Evolutionary conservation across 2,113 vertebrate species (phyloP).

Genomic region (Vulpes ferrilata): DNA sequence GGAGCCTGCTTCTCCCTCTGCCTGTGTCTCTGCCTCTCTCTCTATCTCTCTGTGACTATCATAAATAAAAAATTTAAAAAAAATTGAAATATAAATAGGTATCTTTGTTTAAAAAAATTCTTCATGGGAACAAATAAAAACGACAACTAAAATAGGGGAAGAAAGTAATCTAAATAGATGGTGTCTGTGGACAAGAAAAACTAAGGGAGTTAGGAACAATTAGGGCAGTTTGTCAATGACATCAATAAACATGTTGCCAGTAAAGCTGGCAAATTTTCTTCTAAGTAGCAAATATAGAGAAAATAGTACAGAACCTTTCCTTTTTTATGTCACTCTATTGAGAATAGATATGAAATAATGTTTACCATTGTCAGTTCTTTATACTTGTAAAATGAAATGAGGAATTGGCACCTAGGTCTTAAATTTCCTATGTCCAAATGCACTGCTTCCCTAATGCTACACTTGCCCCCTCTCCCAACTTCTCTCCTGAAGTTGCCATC

Average conservation of each 20-base stretch:
- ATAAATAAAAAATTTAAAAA: too few species aligned
- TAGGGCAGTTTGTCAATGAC: neutral
- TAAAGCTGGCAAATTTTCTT: neutral
- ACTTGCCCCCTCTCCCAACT: neutral
- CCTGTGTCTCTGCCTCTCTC: too few species aligned
- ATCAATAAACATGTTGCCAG: neutral
- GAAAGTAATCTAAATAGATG: neutral
- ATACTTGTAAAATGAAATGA: conserved; percentile 18
- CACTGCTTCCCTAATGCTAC: neutral
- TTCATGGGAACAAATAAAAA: conserved; percentile 2
- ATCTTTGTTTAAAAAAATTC: conserved; percentile 31
- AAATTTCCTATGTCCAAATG: neutral
- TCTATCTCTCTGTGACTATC: too few species aligned
- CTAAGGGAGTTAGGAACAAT: neutral
- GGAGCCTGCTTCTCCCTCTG: too few species aligned
- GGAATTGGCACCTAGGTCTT: neutral
- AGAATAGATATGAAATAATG: conserved; percentile 31
- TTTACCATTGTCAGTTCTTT: neutral
- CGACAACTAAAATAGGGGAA: neutral
- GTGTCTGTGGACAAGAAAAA: neutral
- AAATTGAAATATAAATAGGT: conserved; percentile 49
- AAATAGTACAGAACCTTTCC: neutral
- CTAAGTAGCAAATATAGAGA: neutral
- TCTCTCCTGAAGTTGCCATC: neutral
- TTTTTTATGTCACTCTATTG: neutral